Evolutionary conservation across 2,113 vertebrate genomes (phyloP).

Genomic region (Cryptomyrus ogoouensis): DNA sequence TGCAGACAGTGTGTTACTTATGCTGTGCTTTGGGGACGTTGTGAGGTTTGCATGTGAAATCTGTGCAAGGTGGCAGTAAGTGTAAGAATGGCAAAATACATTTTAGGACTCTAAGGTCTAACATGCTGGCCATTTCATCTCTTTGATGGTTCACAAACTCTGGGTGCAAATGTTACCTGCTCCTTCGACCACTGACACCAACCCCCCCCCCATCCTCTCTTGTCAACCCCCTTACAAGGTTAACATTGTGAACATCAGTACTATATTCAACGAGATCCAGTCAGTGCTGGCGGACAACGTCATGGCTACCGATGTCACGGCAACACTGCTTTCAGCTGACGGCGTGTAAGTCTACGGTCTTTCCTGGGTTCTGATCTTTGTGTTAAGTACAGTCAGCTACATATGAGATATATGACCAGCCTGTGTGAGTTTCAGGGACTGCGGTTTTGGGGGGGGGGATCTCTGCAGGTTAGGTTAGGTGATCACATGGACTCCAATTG

Average conservation of each 20-base stretch:
- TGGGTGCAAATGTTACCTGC: not conserved
- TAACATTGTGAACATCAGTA: slow-evolving; percentile 60
- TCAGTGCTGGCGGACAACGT: slow-evolving; percentile 56
- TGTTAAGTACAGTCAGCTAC: not conserved
- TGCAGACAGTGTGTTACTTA: not conserved
- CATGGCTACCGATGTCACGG: slow-evolving; percentile 57
- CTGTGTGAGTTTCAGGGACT: not conserved
- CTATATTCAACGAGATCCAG: slow-evolving; percentile 60
- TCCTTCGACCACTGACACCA: not conserved
- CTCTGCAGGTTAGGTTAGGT: not conserved
- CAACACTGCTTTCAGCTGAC: slow-evolving; percentile 51
- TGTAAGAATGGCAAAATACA: not conserved
- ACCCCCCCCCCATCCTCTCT: not conserved
- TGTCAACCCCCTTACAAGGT: slow-evolving; percentile 45
- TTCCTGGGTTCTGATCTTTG: not conserved
- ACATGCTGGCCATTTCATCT: not conserved
- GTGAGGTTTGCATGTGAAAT: not conserved
- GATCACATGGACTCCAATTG: not conserved
- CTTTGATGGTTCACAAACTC: not conserved
- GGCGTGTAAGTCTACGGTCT: slow-evolving; percentile 54
- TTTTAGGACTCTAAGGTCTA: not conserved
- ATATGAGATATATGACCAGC: not conserved
- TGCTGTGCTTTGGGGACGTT: not conserved
- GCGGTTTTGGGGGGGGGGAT: not conserved
- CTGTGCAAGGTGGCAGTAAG: not conserved